Conservation (phyloP, 2,113 vertebrate genomes). For the Solea senegalensis region DNA sequence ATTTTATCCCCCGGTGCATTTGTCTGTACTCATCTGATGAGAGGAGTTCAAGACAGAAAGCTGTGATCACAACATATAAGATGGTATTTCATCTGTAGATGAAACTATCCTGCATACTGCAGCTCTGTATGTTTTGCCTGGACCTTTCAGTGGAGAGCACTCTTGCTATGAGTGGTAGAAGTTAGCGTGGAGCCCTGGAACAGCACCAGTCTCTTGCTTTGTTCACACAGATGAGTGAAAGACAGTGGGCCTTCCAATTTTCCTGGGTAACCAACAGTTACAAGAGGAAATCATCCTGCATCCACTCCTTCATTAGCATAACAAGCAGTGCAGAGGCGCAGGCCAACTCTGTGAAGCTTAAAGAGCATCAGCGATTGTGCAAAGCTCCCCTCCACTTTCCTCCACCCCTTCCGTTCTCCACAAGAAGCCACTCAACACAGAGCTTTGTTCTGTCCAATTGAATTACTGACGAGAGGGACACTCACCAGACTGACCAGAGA, state of each 20-base stretch:
- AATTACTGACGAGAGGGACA: conserved; percentile 34
- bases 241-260: conserved; percentile 32
- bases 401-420: conserved; percentile 14
- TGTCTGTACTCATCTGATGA: too few species aligned
- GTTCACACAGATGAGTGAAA: not conserved
- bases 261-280: conserved; percentile 70
- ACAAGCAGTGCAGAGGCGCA: conserved; percentile 51
- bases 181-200: not conserved
- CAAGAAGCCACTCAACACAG: conserved; percentile 37
- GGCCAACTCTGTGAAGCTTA: conserved; percentile 28
- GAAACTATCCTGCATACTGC: too few species aligned
- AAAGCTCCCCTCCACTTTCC: conserved; percentile 22
- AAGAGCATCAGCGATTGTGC: conserved; percentile 19
- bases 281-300: conserved; percentile 61
- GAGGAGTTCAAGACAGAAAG: too few species aligned
- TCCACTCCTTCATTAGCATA: conserved; percentile 69
- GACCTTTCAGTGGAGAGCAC: not conserved
- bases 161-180: not conserved
- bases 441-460: conserved; percentile 19
- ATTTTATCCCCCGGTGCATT: too few species aligned
- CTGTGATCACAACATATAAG: too few species aligned
- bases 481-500: conserved; percentile 4
- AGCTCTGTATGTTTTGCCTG: too few species aligned
- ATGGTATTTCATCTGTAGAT: too few species aligned
- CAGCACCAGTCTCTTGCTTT: not conserved